Percentiles rank a stretch among this genome's conserved stretches.
Evolutionary conservation across 35 echinoderm and acorn worm species (phyloP).

Genomic region (Stichopus chloronotus): DNA sequence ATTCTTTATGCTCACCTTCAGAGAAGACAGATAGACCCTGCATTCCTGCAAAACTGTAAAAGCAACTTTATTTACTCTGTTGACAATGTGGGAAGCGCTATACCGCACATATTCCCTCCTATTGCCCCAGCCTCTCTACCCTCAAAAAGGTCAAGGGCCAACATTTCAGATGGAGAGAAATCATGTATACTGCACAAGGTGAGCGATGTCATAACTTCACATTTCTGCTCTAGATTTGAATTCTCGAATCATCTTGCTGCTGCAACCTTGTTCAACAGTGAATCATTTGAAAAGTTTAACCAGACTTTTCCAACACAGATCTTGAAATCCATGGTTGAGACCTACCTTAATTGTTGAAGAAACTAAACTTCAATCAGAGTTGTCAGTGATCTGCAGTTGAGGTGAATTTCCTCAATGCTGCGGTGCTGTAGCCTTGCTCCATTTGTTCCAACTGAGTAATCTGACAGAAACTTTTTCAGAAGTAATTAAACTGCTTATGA

Average conservation of each 20-base stretch:
- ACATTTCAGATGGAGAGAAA: background rate
- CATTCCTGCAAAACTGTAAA: background rate
- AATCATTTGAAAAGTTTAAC: background rate
- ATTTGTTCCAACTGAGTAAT: background rate
- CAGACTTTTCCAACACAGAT: background rate
- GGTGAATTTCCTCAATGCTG: background rate
- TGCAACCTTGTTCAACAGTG: background rate
- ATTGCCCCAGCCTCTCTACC: background rate
- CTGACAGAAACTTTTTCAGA: constrained; percentile 3
- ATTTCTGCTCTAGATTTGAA: background rate
- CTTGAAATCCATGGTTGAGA: background rate
- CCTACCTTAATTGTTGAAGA: background rate
- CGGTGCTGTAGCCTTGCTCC: background rate
- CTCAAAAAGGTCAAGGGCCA: background rate
- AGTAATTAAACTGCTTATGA: background rate
- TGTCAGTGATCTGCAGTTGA: background rate
- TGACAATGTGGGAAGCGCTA: background rate
- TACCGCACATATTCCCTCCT: background rate
- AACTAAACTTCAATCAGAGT: background rate
- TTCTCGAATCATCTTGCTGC: background rate
- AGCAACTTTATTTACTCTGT: background rate
- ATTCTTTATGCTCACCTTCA: background rate
- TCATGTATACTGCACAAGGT: background rate
- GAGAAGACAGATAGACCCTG: background rate
- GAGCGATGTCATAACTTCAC: background rate